Evolutionary conservation across 2,888 invertebrate genomes (phyloP).

Genomic region (Lysandra coridon): DNA sequence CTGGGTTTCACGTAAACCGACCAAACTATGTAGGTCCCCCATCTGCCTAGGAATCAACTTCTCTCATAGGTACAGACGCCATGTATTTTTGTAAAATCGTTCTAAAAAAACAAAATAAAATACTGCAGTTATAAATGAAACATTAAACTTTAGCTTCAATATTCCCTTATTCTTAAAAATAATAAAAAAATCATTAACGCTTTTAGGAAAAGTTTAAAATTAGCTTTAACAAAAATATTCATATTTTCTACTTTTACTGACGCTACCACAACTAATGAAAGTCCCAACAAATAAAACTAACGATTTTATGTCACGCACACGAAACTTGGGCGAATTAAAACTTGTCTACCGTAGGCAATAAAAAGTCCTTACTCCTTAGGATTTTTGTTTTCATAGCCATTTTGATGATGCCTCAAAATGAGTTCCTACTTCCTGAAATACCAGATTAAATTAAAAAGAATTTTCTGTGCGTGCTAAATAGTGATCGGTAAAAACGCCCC

Average conservation of each 20-base stretch:
- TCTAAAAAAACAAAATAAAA: too few relatives aligned
- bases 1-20: too few relatives aligned
- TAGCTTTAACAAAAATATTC: too few relatives aligned
- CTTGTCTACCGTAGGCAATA: constrained; percentile 77
- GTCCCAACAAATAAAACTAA: constrained; percentile 69
- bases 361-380: constrained; percentile 67
- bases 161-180: too few relatives aligned
- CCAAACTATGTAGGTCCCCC: too few relatives aligned
- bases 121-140: too few relatives aligned
- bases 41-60: too few relatives aligned
- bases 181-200: too few relatives aligned
- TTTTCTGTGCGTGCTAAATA: constrained; percentile 19
- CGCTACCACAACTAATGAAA: constrained; percentile 58
- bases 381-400: constrained; percentile 39
- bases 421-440: constrained; percentile 36
- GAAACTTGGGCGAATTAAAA: constrained; percentile 77
- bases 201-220: too few relatives aligned
- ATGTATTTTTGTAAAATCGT: too few relatives aligned
- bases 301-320: constrained; percentile 72
- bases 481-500: neutral
- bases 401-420: constrained; percentile 39
- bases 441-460: constrained; percentile 29
- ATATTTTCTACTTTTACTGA: neutral
- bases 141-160: too few relatives aligned
- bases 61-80: too few relatives aligned